Evolutionary conservation across 2,113 vertebrate genomes (phyloP).

Genomic region (Zapornia atra): DNA sequence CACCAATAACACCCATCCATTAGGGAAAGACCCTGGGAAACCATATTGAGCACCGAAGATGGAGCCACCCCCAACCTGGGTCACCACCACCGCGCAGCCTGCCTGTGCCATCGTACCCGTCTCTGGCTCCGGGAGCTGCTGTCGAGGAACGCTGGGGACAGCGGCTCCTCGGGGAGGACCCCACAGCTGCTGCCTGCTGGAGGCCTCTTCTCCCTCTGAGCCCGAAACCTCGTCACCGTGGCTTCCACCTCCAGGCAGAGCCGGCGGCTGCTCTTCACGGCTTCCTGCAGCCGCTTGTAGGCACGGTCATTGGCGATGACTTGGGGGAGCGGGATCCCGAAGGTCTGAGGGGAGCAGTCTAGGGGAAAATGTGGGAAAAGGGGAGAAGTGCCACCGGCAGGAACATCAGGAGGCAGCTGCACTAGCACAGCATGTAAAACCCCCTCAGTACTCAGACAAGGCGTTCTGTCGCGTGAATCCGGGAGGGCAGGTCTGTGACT

Average conservation of each 20-base stretch:
- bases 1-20: accelerated
- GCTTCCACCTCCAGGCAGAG: conserved; percentile 86
- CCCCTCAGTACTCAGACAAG: accelerated
- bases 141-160: conserved; percentile 63
- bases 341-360: conserved; percentile 81
- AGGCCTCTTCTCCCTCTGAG: conserved; percentile 73
- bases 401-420: neutral
- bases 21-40: neutral
- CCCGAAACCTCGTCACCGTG: conserved; percentile 79
- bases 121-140: conserved; percentile 76
- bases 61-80: neutral
- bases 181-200: neutral
- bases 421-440: accelerated
- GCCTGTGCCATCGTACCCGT: conserved; percentile 60
- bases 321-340: conserved; percentile 82
- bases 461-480: neutral
- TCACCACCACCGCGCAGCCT: accelerated
- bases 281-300: conserved; percentile 78
- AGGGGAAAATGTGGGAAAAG: neutral
- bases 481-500: accelerated
- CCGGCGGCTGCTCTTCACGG: conserved; percentile 78
- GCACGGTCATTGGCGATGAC: conserved; percentile 82
- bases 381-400: accelerated
- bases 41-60: neutral
- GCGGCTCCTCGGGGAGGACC: conserved; percentile 58